Evolutionary conservation across 2,113 vertebrate genomes (phyloP), one percentile per base, ranked within the genome.

Genomic region (Plotosus lineatus): DNA sequence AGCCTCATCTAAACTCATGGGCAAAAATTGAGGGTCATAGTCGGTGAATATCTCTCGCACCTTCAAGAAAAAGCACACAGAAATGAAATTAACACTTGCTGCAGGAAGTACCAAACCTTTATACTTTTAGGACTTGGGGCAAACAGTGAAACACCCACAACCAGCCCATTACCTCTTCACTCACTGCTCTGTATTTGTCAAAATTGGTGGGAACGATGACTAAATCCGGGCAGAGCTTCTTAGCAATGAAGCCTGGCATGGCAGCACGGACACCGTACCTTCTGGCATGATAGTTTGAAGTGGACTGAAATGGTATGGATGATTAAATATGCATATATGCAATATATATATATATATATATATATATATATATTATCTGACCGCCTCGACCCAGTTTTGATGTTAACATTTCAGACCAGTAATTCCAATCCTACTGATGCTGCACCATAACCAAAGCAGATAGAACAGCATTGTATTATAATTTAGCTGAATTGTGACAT

Each of bases 211-310:
- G 95, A 74, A 97, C 94, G 83, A 99, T 98, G 63, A 94, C 92
- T 80, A 99, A 92, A 81, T 94, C 90, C 8, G 96, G 96, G 87
- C 98, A 99, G 1, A 99, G 94, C 79, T 95, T 98, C 90, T 96
- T 99, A 51, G 94, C 98, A 89, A 99, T 99, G 91, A 99, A 99
- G 78, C 97, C 97, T 82, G 98, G 98, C 98, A 99, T 98, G 61
- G 95, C 97, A 56, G 97, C 96, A 88, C 97, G 95, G 48, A 98
- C 96, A 36, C 98, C 98, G 19, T 94, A 99, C 87, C 95, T 96
- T 85, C 97, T 94, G 78, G 98, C 97, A 23, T 94, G 94, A 88
- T 99, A 99, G 92, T 98, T 99, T 66, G 98, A 99, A 14, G 98
- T 99, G 50, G 95, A 93, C 98, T 99, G 89, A 77, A 90, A 87